Base-by-base conservation (phyloP, 2,797 vertebrate species). In the Buceros bicornis region DNA sequence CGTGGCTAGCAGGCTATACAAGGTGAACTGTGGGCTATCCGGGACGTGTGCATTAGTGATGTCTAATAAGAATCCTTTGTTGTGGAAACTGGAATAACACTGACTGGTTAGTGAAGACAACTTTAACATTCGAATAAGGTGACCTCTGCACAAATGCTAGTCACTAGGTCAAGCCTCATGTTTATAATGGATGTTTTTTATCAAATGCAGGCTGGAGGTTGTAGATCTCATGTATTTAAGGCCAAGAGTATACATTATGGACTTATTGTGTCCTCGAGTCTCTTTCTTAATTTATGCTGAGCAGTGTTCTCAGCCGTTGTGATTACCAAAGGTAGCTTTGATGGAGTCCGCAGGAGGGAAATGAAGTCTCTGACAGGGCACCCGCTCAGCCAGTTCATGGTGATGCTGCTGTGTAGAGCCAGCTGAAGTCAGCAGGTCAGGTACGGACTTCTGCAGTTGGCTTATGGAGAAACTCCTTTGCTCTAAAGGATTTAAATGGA, bases 381-480 rank as follows among this genome's bases (percentile, higher is more conserved):
- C 81, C 81, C 47, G 14, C 78, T 83, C 82, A 88, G 72, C 83
- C 87, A 72, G 74, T 92, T 95, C 64, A 3, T 43, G 77, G 91
- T 90, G 82, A 79, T 82, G 73, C 87, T 78, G 80, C 87, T 85
- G 87, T 33, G 42, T 72, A 50, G 85, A 83, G 87, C 26, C 31
- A 21, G 77, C 88, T 96, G 94, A 95, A 92, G 94, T 88, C 93
- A 93, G 90, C 93, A 90, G 96, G 89, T 96, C 93, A 94, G 80
- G 79, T 54, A 73, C 2, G 0, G 86, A 64, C 54, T 93, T 87
- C 77, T 60, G 17, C 58, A 73, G 73, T 53, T 16, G 4, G 56
- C 66, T 91, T 69, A 67, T 54, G 67, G 90, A 95, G 88, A 96
- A 95, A 57, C 71, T 93, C 60, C 53, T 42, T 89, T 89, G 81